Conservation (phyloP, 35 echinoderm and acorn worm species). For the Apostichopus californicus region DNA sequence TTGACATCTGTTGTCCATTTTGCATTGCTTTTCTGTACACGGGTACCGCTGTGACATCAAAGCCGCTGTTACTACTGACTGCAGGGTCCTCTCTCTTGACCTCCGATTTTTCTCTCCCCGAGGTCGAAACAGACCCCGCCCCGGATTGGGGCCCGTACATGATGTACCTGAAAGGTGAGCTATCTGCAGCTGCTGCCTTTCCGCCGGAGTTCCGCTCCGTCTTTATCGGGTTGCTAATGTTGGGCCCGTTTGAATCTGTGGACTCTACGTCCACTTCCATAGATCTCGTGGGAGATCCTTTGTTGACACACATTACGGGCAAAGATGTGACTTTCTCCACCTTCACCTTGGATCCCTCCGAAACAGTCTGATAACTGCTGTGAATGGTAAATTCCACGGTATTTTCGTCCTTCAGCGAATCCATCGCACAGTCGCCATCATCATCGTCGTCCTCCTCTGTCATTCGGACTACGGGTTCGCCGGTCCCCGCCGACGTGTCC, state of each 20-base stretch:
- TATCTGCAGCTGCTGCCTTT: not conserved
- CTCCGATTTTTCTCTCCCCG: not conserved
- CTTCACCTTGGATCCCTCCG: not conserved
- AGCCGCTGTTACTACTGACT: not conserved
- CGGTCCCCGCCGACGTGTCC: not conserved
- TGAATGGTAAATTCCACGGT: not conserved
- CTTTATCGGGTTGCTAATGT: not conserved
- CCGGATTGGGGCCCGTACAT: constrained; percentile 15
- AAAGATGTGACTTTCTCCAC: constrained; percentile 4
- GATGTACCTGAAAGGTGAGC: too few species aligned
- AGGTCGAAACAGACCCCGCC: not conserved
- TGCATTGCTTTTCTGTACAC: constrained; percentile 56
- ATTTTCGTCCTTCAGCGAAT: not conserved
- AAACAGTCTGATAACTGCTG: not conserved
- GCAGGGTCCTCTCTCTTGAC: not conserved
- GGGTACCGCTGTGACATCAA: constrained; percentile 31
- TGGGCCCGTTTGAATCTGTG: not conserved
- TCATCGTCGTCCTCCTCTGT: not conserved
- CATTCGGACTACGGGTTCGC: not conserved
- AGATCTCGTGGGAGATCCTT: too few species aligned
- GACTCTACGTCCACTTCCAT: constrained; percentile 23
- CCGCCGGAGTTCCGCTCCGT: not conserved
- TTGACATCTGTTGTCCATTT: constrained; percentile 50
- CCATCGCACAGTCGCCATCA: not conserved
- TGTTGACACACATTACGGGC: not conserved